A percentile compares a stretch with the other conserved stretches of the same genome.
Conservation (phyloP, 2,797 vertebrate species). For the Chromis chromis region DNA sequence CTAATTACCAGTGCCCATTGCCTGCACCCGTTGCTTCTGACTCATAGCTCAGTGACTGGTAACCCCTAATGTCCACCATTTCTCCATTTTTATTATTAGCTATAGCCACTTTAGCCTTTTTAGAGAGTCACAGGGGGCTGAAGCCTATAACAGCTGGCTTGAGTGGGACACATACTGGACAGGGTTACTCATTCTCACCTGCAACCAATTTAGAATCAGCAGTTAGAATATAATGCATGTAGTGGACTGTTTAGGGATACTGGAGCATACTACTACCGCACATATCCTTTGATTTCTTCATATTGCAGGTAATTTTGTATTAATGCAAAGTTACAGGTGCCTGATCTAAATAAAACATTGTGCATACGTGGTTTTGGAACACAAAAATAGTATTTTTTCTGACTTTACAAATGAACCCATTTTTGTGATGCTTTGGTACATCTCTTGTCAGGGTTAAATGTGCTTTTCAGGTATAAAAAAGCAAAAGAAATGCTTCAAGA, state of each 20-base stretch:
- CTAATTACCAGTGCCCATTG: slow-evolving; percentile 13
- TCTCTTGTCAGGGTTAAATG: background rate
- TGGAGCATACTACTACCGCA: too few species aligned
- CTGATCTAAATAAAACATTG: background rate
- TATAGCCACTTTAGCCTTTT: too few species aligned
- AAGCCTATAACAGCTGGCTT: too few species aligned
- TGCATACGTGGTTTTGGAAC: background rate
- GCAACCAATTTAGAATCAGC: too few species aligned
- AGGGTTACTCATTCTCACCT: background rate
- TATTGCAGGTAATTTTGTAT: too few species aligned
- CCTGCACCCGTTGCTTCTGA: slow-evolving; percentile 5
- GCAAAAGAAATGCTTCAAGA: background rate
- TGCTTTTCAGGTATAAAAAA: background rate
- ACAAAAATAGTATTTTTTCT: background rate
- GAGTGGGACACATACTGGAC: background rate
- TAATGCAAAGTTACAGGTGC: background rate
- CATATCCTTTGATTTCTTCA: background rate
- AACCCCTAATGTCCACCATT: slow-evolving; percentile 4
- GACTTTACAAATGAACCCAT: background rate
- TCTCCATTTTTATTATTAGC: background rate
- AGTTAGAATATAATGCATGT: too few species aligned
- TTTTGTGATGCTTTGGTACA: background rate
- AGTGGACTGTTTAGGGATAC: too few species aligned
- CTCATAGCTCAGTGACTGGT: background rate
- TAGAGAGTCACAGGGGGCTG: too few species aligned